Percentiles rank a stretch among this genome's conserved stretches.
Conservation (phyloP, 2,888 invertebrate genomes). For the Philereme vetulata region DNA sequence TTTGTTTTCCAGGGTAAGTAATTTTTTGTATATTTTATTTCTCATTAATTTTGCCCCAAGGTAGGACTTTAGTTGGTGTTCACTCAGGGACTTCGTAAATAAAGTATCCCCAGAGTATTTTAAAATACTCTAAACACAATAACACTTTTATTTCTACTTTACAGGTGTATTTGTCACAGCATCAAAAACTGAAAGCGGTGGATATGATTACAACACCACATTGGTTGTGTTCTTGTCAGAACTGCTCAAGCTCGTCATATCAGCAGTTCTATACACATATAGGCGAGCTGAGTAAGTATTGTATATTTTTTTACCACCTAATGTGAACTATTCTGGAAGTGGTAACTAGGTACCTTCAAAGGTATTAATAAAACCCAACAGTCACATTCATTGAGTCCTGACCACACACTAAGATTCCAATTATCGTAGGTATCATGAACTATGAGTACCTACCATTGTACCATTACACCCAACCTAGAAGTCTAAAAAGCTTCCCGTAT, state of each 20-base stretch:
- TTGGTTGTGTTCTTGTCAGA: slow-evolving; percentile 95
- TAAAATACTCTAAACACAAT: neutral
- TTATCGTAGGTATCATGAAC: too few species aligned
- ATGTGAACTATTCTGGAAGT: too few species aligned
- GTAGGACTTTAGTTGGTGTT: too few species aligned
- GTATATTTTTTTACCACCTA: slow-evolving; percentile 11
- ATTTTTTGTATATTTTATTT: slow-evolving; percentile 6
- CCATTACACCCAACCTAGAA: too few species aligned
- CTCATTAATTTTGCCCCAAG: too few species aligned
- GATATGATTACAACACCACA: slow-evolving; percentile 94
- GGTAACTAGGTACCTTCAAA: too few species aligned
- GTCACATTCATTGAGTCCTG: too few species aligned
- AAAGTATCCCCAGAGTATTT: neutral
- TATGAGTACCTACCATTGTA: too few species aligned
- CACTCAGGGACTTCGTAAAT: too few species aligned
- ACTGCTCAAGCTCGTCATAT: slow-evolving; percentile 91
- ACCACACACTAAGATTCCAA: too few species aligned
- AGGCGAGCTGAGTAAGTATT: slow-evolving; percentile 69
- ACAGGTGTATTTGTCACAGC: slow-evolving; percentile 95
- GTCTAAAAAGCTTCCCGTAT: too few species aligned
- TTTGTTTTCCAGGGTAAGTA: slow-evolving; percentile 94
- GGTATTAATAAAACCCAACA: too few species aligned
- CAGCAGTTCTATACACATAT: slow-evolving; percentile 87
- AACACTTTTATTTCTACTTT: slow-evolving; percentile 44
- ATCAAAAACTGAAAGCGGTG: slow-evolving; percentile 91